phyloP scores from a whole-genome alignment of 2,113 vertebrate genomes.

The Mormyrus iriodes region DNA sequence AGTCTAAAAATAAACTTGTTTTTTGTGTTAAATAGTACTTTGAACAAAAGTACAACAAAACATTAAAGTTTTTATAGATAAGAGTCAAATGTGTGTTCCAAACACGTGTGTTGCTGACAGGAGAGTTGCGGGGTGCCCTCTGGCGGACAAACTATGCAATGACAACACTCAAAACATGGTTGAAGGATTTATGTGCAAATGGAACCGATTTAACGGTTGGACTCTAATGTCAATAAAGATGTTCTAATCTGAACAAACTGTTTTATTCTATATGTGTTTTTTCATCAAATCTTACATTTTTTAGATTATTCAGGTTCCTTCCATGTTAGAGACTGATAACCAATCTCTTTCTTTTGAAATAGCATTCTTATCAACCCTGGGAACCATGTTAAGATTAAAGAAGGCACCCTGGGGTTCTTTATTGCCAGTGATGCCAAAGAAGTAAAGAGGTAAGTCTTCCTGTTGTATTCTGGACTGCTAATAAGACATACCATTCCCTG shows the following conservation, averaged over 20 bases:
- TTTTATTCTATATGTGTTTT: background rate
- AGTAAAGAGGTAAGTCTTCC: constrained; percentile 85
- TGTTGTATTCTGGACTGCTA: background rate
- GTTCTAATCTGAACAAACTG: background rate
- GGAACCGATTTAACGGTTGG: background rate
- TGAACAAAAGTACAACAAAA: background rate
- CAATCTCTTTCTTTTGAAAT: constrained; percentile 59
- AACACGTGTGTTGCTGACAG: background rate
- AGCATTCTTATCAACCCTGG: constrained; percentile 99
- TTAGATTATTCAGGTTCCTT: background rate
- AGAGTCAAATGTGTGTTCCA: background rate
- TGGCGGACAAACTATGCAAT: background rate
- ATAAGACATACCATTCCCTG: background rate
- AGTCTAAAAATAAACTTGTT: background rate
- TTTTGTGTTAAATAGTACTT: background rate
- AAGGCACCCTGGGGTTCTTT: constrained; percentile 99
- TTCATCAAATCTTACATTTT: background rate
- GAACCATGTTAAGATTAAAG: constrained; percentile 97
- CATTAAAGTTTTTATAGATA: background rate
- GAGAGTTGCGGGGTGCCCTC: background rate
- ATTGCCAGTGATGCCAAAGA: constrained; percentile 99
- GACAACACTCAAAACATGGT: background rate
- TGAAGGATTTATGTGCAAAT: background rate
- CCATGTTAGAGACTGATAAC: background rate
- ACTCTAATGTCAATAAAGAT: background rate